Conservation (phyloP, 2,888 invertebrate genomes). For the Dolomedes plantarius region DNA sequence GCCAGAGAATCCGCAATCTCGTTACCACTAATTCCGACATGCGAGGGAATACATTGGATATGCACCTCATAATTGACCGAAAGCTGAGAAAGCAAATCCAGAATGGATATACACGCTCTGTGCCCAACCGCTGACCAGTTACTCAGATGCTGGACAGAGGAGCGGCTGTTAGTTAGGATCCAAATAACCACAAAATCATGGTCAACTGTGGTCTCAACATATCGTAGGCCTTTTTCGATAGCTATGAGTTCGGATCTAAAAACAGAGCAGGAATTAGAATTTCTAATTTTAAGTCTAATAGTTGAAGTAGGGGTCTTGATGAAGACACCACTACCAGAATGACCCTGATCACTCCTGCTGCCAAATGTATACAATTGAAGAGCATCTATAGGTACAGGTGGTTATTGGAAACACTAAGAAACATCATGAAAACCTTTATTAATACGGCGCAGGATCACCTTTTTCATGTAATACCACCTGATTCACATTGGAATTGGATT, state of each 20-base stretch:
- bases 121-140: background rate
- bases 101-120: background rate
- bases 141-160: too few relatives aligned
- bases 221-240: background rate
- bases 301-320: background rate
- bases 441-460: too few relatives aligned
- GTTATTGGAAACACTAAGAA: too few relatives aligned
- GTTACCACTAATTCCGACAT: background rate
- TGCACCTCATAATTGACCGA: background rate
- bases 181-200: background rate
- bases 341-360: background rate
- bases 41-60: background rate
- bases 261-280: background rate
- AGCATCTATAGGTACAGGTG: background rate
- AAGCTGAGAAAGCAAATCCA: background rate
- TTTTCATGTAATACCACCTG: too few relatives aligned
- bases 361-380: background rate
- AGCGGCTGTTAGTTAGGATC: background rate
- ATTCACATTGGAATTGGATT: too few relatives aligned
- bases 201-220: background rate
- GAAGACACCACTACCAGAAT: background rate
- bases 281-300: background rate
- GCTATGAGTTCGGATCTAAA: background rate
- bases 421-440: too few relatives aligned
- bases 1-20: background rate